Percentiles rank a stretch among this genome's conserved stretches.
Evolutionary conservation across 2,888 invertebrate genomes (phyloP).

Genomic region (Dicroscelio sp.): DNA sequence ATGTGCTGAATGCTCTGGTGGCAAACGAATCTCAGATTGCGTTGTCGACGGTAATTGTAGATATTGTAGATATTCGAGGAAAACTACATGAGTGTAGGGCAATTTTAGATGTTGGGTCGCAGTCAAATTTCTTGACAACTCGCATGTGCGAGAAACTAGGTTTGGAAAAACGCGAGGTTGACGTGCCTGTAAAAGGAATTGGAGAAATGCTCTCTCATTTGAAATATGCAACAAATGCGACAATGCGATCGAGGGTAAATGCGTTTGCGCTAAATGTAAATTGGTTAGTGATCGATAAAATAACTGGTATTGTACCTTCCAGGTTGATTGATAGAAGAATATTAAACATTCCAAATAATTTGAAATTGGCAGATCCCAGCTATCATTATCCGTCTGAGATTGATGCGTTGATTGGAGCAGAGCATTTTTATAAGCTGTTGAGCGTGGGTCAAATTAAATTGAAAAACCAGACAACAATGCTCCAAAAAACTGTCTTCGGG

Average conservation of each 20-base stretch:
- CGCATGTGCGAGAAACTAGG: slow-evolving; percentile 62
- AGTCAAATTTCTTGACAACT: slow-evolving; percentile 69
- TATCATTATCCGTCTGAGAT: slow-evolving; percentile 65
- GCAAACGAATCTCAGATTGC: background rate
- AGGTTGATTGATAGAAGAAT: slow-evolving; percentile 27
- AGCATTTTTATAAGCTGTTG: slow-evolving; percentile 60
- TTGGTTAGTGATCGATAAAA: slow-evolving; percentile 60
- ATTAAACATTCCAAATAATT: slow-evolving; percentile 58
- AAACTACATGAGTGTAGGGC: slow-evolving; percentile 46
- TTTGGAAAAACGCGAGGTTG: slow-evolving; percentile 14
- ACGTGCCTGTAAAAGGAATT: slow-evolving; percentile 56
- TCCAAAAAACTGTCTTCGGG: slow-evolving; percentile 72
- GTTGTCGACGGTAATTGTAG: background rate
- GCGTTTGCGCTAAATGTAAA: slow-evolving; percentile 14
- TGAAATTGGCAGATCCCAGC: slow-evolving; percentile 73
- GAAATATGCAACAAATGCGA: slow-evolving; percentile 36
- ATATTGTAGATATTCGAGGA: background rate
- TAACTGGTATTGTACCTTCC: slow-evolving; percentile 69
- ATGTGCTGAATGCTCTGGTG: background rate
- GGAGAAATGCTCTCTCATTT: slow-evolving; percentile 55
- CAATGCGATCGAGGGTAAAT: slow-evolving; percentile 43
- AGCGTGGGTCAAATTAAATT: slow-evolving; percentile 65
- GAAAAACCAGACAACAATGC: slow-evolving; percentile 19
- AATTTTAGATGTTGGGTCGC: slow-evolving; percentile 71
- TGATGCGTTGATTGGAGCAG: slow-evolving; percentile 67